Evolutionary conservation across 2,113 vertebrate species (phyloP).

Genomic region (Elachura formosa): DNA sequence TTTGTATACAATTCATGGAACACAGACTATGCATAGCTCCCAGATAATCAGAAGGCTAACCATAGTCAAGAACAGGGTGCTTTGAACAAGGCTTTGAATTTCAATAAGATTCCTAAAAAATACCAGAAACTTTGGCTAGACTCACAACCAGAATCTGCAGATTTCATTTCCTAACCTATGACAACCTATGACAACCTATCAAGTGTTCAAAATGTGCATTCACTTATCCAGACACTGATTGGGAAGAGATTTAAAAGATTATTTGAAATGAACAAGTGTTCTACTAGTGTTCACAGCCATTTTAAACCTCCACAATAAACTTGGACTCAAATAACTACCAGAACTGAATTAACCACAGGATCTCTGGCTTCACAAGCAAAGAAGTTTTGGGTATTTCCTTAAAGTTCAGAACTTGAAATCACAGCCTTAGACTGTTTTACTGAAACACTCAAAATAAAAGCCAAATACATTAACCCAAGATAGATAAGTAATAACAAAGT

Average conservation of each 20-base stretch:
- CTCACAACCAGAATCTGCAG: neutral
- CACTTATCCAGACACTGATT: neutral
- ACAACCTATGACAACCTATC: neutral
- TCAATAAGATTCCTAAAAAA: neutral
- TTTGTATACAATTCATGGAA: neutral
- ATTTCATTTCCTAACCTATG: neutral
- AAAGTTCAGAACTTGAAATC: neutral
- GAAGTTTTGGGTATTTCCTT: neutral
- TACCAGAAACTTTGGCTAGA: neutral
- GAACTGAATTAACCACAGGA: neutral
- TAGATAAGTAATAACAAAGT: neutral
- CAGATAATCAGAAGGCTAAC: neutral
- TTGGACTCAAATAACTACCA: neutral
- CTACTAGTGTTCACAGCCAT: neutral
- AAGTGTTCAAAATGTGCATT: neutral
- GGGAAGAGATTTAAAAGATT: neutral
- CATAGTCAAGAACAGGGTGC: neutral
- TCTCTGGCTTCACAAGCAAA: neutral
- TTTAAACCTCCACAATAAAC: neutral
- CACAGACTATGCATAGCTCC: neutral
- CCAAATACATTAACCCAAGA: neutral
- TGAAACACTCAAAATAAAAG: neutral
- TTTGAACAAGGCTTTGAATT: neutral
- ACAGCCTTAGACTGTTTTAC: neutral
- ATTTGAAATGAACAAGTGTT: neutral